These are phyloP conservation scores for Mastomys coucha DNA, from an alignment of 2,113 vertebrate species.

Conservation along the genomic window DNA sequence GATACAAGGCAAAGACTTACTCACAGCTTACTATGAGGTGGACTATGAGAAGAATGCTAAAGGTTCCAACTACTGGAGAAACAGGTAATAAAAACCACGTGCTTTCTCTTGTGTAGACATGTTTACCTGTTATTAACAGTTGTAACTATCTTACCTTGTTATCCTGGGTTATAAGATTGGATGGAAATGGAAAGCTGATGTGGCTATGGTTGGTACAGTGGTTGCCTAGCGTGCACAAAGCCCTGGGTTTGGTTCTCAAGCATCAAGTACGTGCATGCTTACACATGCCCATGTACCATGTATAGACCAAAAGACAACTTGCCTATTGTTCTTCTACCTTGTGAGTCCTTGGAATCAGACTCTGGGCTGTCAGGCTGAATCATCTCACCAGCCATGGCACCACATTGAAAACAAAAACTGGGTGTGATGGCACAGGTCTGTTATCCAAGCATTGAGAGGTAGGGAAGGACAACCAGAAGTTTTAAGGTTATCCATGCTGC, in stretches of 20 bases:
- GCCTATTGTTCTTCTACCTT: not conserved
- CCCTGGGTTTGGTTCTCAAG: not conserved
- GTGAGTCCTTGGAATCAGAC: not conserved
- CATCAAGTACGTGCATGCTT: no score
- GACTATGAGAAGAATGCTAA: constrained; percentile 98
- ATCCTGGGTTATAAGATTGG: not conserved
- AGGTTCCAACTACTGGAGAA: constrained; percentile 99
- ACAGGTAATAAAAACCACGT: constrained; percentile 89
- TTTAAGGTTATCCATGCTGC: not conserved
- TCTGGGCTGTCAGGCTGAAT: not conserved
- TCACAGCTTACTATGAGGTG: constrained; percentile 97
- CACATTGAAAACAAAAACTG: not conserved
- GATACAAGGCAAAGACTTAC: constrained; percentile 94
- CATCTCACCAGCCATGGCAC: not conserved
- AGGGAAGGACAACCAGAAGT: not conserved
- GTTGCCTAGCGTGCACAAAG: not conserved
- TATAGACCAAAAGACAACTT: not conserved
- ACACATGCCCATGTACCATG: not conserved
- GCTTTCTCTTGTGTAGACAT: not conserved
- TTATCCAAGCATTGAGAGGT: not conserved
- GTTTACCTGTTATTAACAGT: not conserved
- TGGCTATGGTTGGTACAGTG: not conserved
- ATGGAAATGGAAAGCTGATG: not conserved
- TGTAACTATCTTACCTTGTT: not conserved
- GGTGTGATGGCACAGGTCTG: not conserved